Base-by-base conservation (phyloP, 2,113 vertebrate species). In the Spea bombifrons region DNA sequence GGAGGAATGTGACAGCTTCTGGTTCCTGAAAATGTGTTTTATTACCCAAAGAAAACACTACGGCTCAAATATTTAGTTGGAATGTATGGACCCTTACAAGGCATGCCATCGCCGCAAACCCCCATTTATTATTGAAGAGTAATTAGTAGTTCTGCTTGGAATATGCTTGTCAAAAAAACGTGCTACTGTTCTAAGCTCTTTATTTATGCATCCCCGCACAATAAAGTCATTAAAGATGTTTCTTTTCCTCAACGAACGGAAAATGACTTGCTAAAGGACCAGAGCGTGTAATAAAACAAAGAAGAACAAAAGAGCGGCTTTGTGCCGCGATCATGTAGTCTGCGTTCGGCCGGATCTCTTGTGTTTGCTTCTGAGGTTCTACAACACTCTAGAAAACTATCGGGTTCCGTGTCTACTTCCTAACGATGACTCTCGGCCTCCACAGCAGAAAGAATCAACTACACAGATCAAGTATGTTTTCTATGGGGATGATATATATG, bases 21-120 rank as follows among this genome's bases (percentile, higher is more conserved):
- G 65, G 0, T 74, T 87, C 75, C 83, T 79, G 81, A 64, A 83
- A 84, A 82, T 75, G 70, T 75, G 66, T 81, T 84, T 49, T 76
- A 73, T 78, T 81, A 84, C 65, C 71, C 82, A 87, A 83, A 74
- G 75, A 84, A 86, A 86, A 82, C 74, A 65, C 67, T 82, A 70
- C 53, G 50, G 66, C 47, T 84, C 66, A 86, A 83, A 84, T 81
- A 76, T 71, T 71, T 65, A 84, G 66, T 53, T 79, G 74, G 68
- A 75, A 45, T 68, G 75, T 48, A 83, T 85, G 64, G 71, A 75
- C 85, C 79, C 84, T 84, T 86, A 83, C 80, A 81, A 81, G 83
- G 72, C 70, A 82, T 81, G 71, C 53, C 44, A 84, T 76, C 82
- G 30, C 30, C 1, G 30, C 30, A 30, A 82, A 82, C 66, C 76